phyloP scores from a whole-genome alignment of 2,888 invertebrate species.

The Microctonus hyperodae region DNA sequence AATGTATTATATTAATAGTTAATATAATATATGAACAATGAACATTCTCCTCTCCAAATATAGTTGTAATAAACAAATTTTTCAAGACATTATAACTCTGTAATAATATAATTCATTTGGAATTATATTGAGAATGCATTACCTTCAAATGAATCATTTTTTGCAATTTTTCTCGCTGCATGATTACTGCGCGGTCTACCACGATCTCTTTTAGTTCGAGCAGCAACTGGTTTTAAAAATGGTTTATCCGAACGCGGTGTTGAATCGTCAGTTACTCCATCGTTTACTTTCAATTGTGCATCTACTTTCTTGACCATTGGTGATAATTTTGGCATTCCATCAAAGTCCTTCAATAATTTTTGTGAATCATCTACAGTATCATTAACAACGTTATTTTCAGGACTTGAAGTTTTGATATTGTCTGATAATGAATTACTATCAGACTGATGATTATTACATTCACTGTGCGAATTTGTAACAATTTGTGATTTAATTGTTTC shows the following conservation, averaged over 20 bases:
- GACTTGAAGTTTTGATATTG: slow-evolving; percentile 42
- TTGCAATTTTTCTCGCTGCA: slow-evolving; percentile 53
- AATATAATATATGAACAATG: too few species aligned
- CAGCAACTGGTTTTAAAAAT: slow-evolving; percentile 55
- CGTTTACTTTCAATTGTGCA: slow-evolving; percentile 44
- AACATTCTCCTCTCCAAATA: too few species aligned
- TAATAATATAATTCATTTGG: background rate
- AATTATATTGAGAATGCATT: slow-evolving; percentile 5
- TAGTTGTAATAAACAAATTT: too few species aligned
- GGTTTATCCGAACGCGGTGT: slow-evolving; percentile 53
- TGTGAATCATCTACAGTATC: slow-evolving; percentile 43
- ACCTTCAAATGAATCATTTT: slow-evolving; percentile 54
- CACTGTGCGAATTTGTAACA: slow-evolving; percentile 37
- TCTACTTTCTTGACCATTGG: slow-evolving; percentile 54
- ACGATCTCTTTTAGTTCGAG: slow-evolving; percentile 51
- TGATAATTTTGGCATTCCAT: slow-evolving; percentile 60
- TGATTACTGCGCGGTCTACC: slow-evolving; percentile 48
- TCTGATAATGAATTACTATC: slow-evolving; percentile 49
- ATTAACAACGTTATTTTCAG: slow-evolving; percentile 42
- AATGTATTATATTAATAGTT: too few species aligned
- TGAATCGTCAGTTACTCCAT: slow-evolving; percentile 48
- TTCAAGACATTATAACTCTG: background rate
- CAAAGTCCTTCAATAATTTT: slow-evolving; percentile 51
- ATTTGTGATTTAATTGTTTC: slow-evolving; percentile 38
- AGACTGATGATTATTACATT: slow-evolving; percentile 42